Evolutionary conservation across 2,113 vertebrate species (phyloP).

Genomic region (Hyaena hyaena): DNA sequence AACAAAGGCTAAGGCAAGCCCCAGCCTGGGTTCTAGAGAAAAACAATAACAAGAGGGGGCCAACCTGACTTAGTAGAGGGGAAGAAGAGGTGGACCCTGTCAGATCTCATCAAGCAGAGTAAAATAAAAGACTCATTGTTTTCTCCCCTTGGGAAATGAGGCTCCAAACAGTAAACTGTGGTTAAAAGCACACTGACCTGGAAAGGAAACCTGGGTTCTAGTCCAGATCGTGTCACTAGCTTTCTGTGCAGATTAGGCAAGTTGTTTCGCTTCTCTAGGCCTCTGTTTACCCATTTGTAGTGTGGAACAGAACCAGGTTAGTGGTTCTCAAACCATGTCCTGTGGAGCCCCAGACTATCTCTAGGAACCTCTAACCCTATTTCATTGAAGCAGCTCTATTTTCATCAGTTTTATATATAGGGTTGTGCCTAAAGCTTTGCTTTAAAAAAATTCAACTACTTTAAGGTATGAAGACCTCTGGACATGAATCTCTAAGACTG

Average conservation of each 20-base stretch:
- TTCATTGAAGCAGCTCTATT: neutral
- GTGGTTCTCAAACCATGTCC: neutral
- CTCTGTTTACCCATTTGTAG: conserved; percentile 8
- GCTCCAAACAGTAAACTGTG: conserved; percentile 29
- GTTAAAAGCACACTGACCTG: conserved; percentile 39
- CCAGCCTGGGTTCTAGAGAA: conserved; percentile 70
- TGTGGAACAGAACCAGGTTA: neutral
- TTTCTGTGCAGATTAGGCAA: neutral
- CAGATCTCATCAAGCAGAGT: conserved; percentile 47
- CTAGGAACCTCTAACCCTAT: neutral
- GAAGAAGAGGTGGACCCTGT: conserved; percentile 63
- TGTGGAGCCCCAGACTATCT: neutral
- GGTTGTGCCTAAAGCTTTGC: neutral
- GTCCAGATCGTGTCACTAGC: conserved; percentile 37
- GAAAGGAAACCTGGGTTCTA: conserved; percentile 55
- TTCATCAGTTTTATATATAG: neutral
- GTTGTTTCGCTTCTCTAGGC: neutral
- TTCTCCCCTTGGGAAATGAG: conserved; percentile 62
- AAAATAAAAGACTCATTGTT: conserved; percentile 75
- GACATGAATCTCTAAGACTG: neutral
- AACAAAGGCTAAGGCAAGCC: conserved; percentile 79
- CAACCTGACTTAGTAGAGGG: neutral
- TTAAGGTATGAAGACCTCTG: neutral
- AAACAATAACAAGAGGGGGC: conserved; percentile 75
- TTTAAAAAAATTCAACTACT: neutral